Evolutionary conservation across 1,140 invertebrate species (phyloP).

Genomic region (Bemisia tabaci): DNA sequence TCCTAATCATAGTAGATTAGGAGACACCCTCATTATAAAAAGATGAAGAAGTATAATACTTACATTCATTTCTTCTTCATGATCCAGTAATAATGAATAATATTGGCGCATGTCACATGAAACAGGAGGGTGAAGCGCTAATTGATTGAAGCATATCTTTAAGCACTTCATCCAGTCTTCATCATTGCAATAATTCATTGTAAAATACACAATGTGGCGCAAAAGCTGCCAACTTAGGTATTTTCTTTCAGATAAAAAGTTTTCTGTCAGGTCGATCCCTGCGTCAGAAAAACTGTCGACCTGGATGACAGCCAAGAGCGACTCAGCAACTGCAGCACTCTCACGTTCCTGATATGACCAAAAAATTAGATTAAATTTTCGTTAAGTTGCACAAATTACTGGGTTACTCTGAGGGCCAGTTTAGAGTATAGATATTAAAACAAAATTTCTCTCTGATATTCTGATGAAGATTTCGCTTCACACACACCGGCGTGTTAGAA

Average conservation of each 20-base stretch:
- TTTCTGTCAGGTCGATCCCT: not conserved
- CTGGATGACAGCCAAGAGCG: not conserved
- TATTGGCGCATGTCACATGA: not conserved
- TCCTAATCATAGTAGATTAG: not conserved
- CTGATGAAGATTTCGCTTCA: too few relatives aligned
- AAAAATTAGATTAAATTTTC: too few relatives aligned
- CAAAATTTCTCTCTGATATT: too few relatives aligned
- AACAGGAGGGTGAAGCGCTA: not conserved
- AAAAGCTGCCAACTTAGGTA: not conserved
- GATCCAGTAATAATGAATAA: not conserved
- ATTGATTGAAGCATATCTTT: not conserved
- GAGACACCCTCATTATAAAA: not conserved
- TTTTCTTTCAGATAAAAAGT: not conserved
- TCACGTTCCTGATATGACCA: too few relatives aligned
- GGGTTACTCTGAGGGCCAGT: too few relatives aligned
- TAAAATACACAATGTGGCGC: not conserved
- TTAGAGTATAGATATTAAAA: too few relatives aligned
- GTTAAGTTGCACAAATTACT: too few relatives aligned
- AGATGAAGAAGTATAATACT: not conserved
- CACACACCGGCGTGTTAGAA: too few relatives aligned
- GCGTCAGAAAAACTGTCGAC: not conserved
- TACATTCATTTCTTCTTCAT: not conserved
- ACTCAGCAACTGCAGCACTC: too few relatives aligned
- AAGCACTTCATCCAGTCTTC: not conserved
- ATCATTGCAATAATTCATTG: not conserved